A percentile compares a stretch with the other conserved stretches of the same genome.
These are phyloP conservation scores for Physeter macrocephalus DNA, from an alignment of 2,113 vertebrate species.

Conservation along the genomic window DNA sequence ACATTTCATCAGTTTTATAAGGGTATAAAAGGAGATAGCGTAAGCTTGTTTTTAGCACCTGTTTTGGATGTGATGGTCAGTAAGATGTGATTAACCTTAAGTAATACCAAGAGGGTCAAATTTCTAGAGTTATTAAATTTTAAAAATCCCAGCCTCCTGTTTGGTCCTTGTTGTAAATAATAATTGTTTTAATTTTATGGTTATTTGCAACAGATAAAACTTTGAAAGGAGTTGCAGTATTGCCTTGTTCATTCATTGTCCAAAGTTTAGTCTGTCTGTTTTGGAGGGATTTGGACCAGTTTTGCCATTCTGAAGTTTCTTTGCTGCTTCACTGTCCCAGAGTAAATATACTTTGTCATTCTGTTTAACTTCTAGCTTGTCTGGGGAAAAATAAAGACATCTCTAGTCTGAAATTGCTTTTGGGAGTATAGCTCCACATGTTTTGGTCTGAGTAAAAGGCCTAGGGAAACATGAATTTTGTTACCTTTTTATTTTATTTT, in stretches of 20 bases:
- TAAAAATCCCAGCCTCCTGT: neutral
- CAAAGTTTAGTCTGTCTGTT: neutral
- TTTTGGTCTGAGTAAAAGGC: conserved; percentile 60
- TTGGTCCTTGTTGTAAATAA: neutral
- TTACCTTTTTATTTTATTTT: conserved; percentile 69
- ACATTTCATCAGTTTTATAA: neutral
- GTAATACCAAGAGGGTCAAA: neutral
- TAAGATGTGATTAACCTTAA: neutral
- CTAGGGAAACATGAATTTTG: conserved; percentile 69
- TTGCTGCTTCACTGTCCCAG: conserved; percentile 48
- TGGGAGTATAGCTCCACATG: conserved; percentile 54
- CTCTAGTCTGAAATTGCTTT: conserved; percentile 63
- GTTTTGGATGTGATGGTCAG: neutral
- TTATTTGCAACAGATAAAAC: conserved; percentile 18
- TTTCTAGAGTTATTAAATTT: neutral
- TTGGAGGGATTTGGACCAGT: conserved; percentile 23
- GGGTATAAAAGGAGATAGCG: neutral
- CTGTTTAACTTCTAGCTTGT: conserved; percentile 57
- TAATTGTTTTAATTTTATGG: neutral
- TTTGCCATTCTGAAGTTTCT: conserved; percentile 35
- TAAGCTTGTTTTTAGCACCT: neutral
- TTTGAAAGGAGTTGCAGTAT: neutral
- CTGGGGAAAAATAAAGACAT: conserved; percentile 67
- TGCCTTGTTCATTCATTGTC: neutral
- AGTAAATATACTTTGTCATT: conserved; percentile 62